Base-by-base conservation (phyloP, 2,888 invertebrate genomes). In the Fragum sueziense region DNA sequence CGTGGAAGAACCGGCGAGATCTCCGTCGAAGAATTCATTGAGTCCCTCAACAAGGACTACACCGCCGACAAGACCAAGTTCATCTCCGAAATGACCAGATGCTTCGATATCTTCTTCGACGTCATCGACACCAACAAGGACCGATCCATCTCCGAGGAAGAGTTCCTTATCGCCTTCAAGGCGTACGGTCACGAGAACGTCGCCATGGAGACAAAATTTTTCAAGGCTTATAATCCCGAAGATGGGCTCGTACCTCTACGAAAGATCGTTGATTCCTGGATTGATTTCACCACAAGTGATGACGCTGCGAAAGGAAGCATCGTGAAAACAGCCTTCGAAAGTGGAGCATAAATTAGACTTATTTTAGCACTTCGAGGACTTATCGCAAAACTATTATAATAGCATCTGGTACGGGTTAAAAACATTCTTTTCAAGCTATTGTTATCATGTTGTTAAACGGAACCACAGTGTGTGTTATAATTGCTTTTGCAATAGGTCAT, bases 111-210 rank as follows among this genome's bases (percentile, higher is more conserved):
- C 70, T 79, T 87, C 57, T 86, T 87, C 51, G 84, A 86, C 67
- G 87, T 87, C n/a, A 87, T 87, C 31, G 87, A 87, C 29, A 86
- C 87, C 22, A 86, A 87, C 74, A 80, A 86, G 57, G 87, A 87
- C 65, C 76, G 86, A 54, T 86, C 85, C 29, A 87, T 87, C 61
- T 86, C 86, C 47, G 78, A 83, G 37, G 81, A 86, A 25, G 87
- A 87, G 59, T 87, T 87, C 57, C 81, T 87, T 17, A 84, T 84
- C 37, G 87, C 87, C 33, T 87, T 86, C 70, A 81, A 84, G 72
- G 87, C 87, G 2, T 87, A 86, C 61, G 87, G 87, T 57, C 87
- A 87, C 52, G 87, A 87, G 61, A 87, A 87, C 57, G 84, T 86
- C 22, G 83, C 73, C 25, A 31, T 85, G n/a, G 86, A 86, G 67